These are phyloP conservation scores for Hippoglossus stenolepis DNA, from an alignment of 2,113 vertebrate genomes.

Conservation along the genomic window DNA sequence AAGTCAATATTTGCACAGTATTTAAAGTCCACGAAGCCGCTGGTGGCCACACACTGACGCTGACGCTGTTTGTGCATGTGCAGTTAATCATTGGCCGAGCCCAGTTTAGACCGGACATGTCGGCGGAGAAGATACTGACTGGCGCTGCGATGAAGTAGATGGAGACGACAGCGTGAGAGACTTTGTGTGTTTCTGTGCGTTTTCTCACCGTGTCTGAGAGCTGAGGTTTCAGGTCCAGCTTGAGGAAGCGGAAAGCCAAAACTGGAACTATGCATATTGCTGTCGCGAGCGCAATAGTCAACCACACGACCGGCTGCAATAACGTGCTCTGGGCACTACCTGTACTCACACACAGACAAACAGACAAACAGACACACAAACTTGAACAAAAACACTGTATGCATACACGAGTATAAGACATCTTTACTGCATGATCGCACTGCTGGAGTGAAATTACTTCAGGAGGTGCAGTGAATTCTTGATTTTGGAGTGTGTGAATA, in stretches of 20 bases:
- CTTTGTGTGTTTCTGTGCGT: constrained; percentile 8
- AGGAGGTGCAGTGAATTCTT: not conserved
- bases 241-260: constrained; percentile 94
- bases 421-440: not conserved
- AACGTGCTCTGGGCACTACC: constrained; percentile 91
- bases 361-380: constrained; percentile 26
- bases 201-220: constrained; percentile 92
- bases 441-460: constrained; percentile 3
- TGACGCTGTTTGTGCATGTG: not conserved
- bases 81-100: constrained; percentile 51
- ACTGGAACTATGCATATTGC: constrained; percentile 93
- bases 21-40: constrained; percentile 10
- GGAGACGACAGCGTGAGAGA: constrained; percentile 19
- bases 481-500: not conserved
- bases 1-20: constrained; percentile 69
- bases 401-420: not conserved
- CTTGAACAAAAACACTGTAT: not conserved
- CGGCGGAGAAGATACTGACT: not conserved
- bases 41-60: not conserved
- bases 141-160: constrained; percentile 34
- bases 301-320: constrained; percentile 91
- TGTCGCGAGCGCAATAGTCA: constrained; percentile 91
- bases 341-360: constrained; percentile 61
- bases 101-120: not conserved
- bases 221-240: constrained; percentile 91